A percentile compares a stretch with the other conserved stretches of the same genome.
phyloP scores from a whole-genome alignment of 2,113 vertebrate genomes.

The Cyrtonyx montezumae region DNA sequence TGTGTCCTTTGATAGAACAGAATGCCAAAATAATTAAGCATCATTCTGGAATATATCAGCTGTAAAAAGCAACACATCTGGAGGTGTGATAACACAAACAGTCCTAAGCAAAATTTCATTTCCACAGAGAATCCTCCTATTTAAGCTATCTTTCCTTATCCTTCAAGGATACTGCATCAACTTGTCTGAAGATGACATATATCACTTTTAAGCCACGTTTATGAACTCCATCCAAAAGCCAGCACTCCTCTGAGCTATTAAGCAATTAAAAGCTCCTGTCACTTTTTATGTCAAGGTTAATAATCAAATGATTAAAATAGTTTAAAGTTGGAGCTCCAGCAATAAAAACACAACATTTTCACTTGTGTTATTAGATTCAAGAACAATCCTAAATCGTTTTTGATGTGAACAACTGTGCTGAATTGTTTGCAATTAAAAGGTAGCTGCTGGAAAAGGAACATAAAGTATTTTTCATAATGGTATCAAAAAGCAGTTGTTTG shows the following conservation, averaged over 20 bases:
- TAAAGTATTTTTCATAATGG: not conserved
- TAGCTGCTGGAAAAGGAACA: not conserved
- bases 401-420: not conserved
- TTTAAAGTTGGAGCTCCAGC: slow-evolving; percentile 40
- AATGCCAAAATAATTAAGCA: not conserved
- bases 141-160: not conserved
- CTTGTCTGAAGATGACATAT: not conserved
- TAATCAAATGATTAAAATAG: slow-evolving; percentile 58
- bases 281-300: slow-evolving; percentile 35
- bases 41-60: not conserved
- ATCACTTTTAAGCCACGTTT: not conserved
- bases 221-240: not conserved
- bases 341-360: slow-evolving; percentile 51
- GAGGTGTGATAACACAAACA: not conserved
- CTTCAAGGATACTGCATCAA: not conserved
- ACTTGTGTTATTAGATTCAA: slow-evolving; percentile 25
- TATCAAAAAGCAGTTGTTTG: not conserved
- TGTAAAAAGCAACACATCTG: not conserved
- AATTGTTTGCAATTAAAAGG: slow-evolving; percentile 23
- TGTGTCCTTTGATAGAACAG: not conserved
- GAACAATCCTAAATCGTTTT: slow-evolving; percentile 7
- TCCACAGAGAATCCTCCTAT: not conserved
- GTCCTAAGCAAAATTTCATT: not conserved
- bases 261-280: slow-evolving; percentile 17
- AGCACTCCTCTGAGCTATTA: slow-evolving; percentile 40